Evolutionary conservation across 1,140 invertebrate genomes (phyloP).

Genomic region (Drosophila carrolli): DNA sequence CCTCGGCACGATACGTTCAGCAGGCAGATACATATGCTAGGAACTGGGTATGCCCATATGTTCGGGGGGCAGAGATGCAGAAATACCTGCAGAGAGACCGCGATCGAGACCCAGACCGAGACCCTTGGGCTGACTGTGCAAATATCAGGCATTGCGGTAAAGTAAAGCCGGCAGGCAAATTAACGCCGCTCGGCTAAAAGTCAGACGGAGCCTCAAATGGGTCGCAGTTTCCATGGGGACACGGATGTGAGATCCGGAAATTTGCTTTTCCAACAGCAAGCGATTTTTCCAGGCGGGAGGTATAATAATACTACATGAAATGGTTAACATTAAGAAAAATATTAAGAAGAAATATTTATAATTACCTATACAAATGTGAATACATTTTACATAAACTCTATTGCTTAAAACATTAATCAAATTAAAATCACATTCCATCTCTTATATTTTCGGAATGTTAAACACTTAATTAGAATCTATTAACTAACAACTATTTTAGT

Average conservation of each 20-base stretch:
- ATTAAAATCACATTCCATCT: too few species aligned
- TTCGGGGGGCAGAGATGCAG: conserved; percentile 1
- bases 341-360: too few species aligned
- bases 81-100: conserved; percentile 9
- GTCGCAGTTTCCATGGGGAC: conserved; percentile 7
- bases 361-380: too few species aligned
- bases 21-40: conserved; percentile 7
- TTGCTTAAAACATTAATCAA: too few species aligned
- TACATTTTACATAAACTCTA: too few species aligned
- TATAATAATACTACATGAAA: too few species aligned
- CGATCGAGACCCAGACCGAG: not conserved
- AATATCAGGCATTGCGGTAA: conserved; percentile 25
- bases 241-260: conserved; percentile 12
- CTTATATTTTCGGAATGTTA: too few species aligned
- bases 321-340: too few species aligned
- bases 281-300: too few species aligned
- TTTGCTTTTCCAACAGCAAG: not conserved
- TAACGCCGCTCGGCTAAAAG: conserved; percentile 35
- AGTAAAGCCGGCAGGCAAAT: conserved; percentile 21
- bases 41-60: not conserved
- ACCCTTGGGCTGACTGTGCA: conserved; percentile 14
- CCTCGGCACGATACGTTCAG: conserved; percentile 40
- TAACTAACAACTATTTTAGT: too few species aligned
- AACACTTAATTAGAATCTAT: too few species aligned
- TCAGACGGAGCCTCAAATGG: conserved; percentile 12